These are phyloP conservation scores for Adelphocoris suturalis DNA, from an alignment of 2,888 invertebrate species.

Conservation along the genomic window DNA sequence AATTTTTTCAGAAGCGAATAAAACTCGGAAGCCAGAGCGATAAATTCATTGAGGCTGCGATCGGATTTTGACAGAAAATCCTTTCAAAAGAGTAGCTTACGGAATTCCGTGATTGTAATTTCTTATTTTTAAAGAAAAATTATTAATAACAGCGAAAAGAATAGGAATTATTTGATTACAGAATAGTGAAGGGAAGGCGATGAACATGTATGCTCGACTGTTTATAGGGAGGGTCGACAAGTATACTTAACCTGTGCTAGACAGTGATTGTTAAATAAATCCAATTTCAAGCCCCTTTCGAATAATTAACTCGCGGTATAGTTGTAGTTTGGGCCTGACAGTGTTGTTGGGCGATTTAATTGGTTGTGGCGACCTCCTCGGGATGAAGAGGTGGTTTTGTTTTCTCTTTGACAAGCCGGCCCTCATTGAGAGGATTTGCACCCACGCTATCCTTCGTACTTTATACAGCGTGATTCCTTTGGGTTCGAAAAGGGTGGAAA, in stretches of 20 bases:
- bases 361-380: conserved; percentile 35
- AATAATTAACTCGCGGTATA: conserved; percentile 52
- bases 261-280: conserved; percentile 56
- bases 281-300: conserved; percentile 19
- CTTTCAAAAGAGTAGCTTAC: too few species aligned
- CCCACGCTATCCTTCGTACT: conserved; percentile 2
- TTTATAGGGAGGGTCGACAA: background rate
- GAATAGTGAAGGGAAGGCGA: background rate
- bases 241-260: conserved; percentile 40
- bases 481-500: background rate
- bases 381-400: conserved; percentile 52
- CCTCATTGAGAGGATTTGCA: conserved; percentile 55
- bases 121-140: too few species aligned
- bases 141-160: too few species aligned
- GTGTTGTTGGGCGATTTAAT: conserved; percentile 35
- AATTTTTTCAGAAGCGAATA: too few species aligned
- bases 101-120: too few species aligned
- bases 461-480: background rate
- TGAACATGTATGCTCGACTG: background rate
- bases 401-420: conserved; percentile 54
- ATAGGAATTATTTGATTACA: background rate
- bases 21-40: too few species aligned
- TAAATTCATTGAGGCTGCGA: too few species aligned
- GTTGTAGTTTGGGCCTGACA: conserved; percentile 61
- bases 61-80: too few species aligned